Evolutionary conservation across 2,888 invertebrate genomes (phyloP), one percentile per base, ranked within the genome.

Genomic region (Theretra japonica): DNA sequence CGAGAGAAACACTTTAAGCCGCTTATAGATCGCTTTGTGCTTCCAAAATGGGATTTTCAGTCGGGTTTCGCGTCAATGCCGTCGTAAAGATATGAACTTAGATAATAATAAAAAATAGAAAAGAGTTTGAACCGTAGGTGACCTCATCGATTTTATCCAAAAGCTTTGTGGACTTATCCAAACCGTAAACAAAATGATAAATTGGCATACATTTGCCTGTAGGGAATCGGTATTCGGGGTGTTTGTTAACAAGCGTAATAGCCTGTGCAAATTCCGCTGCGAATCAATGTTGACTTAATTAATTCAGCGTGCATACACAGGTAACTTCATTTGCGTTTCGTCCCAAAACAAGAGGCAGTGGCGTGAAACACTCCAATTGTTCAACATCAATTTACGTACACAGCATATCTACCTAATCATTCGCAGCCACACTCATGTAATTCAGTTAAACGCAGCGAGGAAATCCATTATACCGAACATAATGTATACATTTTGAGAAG

Each of bases 251-350:
- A 70, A 56, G 56, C 58, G 56, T 72, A 41, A 70, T 70, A 62
- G 73, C 62, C 59, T 62, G 71, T 69, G 68, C 72, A 74, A 76
- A 75, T 76, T 74, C 75, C 70, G 76, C 71, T 75, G 75, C 77
- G 75, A 82, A 82, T 85, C 83, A 86, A 86, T 86, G 86, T 83
- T 83, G 80, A 80, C 76, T 78, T 81, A 81, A 81, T 83, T 86
- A 83, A 84, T 85, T 83, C 79, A 76, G 80, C 80, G 78, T 53
- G 53, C 53, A 53, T 76, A 77, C 23, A 65, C 48, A 48, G 41
- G 41, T 68, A 70, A 25, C 25, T 11, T 58, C 50, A 56, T 57
- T n/a, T 69, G 28, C 57, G 33, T 69, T 41, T 57, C 69, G 33
- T 41, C 56, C 6, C n/a, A 57, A 57, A 56, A 21, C 69, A 69